Evolutionary conservation across 1,140 invertebrate genomes (phyloP).

Genomic region (Apis dorsata): DNA sequence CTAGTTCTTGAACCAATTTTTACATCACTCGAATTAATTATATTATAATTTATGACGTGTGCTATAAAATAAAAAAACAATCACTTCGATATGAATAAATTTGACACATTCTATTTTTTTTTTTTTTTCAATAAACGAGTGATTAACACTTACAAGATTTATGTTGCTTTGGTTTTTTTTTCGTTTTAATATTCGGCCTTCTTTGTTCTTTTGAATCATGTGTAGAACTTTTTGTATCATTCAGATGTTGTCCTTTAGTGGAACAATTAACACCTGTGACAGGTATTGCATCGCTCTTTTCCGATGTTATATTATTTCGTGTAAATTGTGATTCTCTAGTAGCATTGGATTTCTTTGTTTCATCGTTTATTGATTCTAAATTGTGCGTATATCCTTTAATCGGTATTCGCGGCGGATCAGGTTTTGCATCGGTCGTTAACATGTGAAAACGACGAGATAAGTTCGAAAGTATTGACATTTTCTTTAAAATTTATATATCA

Average conservation of each 20-base stretch:
- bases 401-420: conserved; percentile 59
- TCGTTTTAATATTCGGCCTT: conserved; percentile 48
- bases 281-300: conserved; percentile 20
- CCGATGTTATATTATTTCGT: neutral
- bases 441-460: conserved; percentile 64
- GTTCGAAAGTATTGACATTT: conserved; percentile 66
- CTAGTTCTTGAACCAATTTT: conserved; percentile 68
- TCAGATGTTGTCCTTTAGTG: neutral
- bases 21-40: conserved; percentile 68
- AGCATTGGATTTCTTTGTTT: neutral
- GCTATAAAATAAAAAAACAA: conserved; percentile 41
- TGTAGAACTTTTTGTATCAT: neutral
- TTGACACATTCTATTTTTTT: neutral
- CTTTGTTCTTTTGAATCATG: conserved; percentile 37
- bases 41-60: conserved; percentile 68
- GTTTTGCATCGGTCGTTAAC: conserved; percentile 65
- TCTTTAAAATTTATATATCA: neutral
- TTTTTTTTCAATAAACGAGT: neutral
- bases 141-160: conserved; percentile 48
- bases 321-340: neutral
- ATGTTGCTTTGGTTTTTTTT: conserved; percentile 47
- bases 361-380: conserved; percentile 4
- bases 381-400: conserved; percentile 43
- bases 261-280: neutral
- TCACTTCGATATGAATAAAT: neutral